Percentiles rank a stretch among this genome's conserved stretches.
Conservation (phyloP, 2,888 invertebrate species). For the Panorpa germanica region DNA sequence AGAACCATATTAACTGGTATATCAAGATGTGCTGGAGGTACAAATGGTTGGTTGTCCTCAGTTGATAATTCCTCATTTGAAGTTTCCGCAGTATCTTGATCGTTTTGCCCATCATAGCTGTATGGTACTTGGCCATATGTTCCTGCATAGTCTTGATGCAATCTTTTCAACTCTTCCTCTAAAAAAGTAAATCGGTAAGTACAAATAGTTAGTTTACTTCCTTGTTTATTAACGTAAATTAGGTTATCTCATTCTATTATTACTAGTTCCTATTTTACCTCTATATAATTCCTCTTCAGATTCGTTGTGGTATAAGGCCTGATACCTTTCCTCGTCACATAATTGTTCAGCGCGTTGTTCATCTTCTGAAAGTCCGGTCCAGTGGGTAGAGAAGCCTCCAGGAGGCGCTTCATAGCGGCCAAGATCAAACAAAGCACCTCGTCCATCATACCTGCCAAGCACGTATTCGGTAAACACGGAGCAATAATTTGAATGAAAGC, state of each 20-base stretch:
- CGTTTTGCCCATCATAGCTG: slow-evolving; percentile 40
- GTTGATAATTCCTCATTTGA: slow-evolving; percentile 23
- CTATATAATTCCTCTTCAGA: slow-evolving; percentile 79
- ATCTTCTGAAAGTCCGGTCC: slow-evolving; percentile 42
- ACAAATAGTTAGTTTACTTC: too few species aligned
- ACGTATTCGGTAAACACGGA: neutral
- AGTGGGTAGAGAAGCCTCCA: slow-evolving; percentile 41
- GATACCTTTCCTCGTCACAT: slow-evolving; percentile 90
- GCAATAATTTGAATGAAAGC: slow-evolving; percentile 1
- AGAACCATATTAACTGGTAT: slow-evolving; percentile 55
- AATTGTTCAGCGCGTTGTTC: slow-evolving; percentile 72
- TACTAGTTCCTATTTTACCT: too few species aligned
- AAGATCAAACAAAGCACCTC: slow-evolving; percentile 81
- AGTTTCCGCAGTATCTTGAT: slow-evolving; percentile 25
- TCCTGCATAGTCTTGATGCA: slow-evolving; percentile 45
- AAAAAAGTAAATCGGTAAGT: slow-evolving; percentile 16
- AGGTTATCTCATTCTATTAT: too few species aligned
- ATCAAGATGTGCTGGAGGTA: slow-evolving; percentile 49
- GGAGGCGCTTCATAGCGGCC: slow-evolving; percentile 58
- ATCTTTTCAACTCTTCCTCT: slow-evolving; percentile 86
- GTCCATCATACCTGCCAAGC: slow-evolving; percentile 70
- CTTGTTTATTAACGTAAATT: too few species aligned
- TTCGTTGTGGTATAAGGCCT: slow-evolving; percentile 72
- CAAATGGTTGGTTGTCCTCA: slow-evolving; percentile 40
- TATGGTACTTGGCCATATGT: slow-evolving; percentile 57